Evolutionary conservation across 2,113 vertebrate genomes (phyloP), one percentile per base, ranked within the genome.

Genomic region (Ardeotis arabs): DNA sequence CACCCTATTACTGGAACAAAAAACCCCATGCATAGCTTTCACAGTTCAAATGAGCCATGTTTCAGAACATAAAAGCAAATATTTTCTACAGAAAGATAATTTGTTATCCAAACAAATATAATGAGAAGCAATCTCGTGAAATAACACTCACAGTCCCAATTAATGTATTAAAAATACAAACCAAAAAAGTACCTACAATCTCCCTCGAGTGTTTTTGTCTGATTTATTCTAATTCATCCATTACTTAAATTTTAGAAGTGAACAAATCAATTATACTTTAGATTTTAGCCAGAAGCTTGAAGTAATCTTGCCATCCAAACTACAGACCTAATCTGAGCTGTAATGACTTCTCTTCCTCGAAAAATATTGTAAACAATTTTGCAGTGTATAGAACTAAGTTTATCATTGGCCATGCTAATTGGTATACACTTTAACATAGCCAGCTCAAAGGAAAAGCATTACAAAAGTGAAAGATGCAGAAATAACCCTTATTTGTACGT

Each of bases 11-110:
- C 21, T 60, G 45, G 52, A 44, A 60, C 23, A 63, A 73, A 62
- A 49, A 12, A 2, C 0, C 3, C 4, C 63, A 74, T 49, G 56
- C 47, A 82, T 41, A 89, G 56, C 31, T 84, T 80, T 87, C 58
- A 29, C 59, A 75, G 89, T 81, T 95, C 80, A 87, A 82, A 92
- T 62, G 47, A 75, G 23, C 28, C 77, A 47, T 78, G 39, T 82
- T 95, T 95, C 66, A 87, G 52, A 79, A 91, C 39, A 84, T 89
- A 91, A 96, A 96, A 96, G 89, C 55, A 96, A 97, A 68, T 94
- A 89, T 84, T 95, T 94, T 87, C 63, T 80, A 72, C 66, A 67
- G 76, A 89, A 93, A 92, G 50, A 84, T 78, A 90, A 89, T 87
- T 93, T 81, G 37, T 81, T 96, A 78, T 95, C 94, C 80, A 95